phyloP scores from a whole-genome alignment of 2,113 vertebrate species.

The Halichoeres trimaculatus region DNA sequence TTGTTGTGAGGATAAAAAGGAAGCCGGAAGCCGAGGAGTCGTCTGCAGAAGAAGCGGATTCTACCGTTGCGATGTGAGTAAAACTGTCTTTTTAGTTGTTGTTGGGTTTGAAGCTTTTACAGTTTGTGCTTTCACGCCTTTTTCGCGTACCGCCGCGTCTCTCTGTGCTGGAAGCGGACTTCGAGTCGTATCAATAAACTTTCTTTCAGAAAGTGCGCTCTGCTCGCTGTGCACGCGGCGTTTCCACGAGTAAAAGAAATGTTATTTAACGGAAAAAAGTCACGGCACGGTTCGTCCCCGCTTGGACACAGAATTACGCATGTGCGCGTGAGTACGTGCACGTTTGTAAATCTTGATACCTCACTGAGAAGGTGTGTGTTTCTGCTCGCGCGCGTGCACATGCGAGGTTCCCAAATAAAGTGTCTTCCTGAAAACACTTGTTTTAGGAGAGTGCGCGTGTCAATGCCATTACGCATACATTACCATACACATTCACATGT shows the following conservation, averaged over 20 bases:
- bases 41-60: constrained; percentile 77
- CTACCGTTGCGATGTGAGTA: constrained; percentile 85
- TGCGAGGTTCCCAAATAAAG: constrained; percentile 36
- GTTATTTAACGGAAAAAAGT: constrained; percentile 22
- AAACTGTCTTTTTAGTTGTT: constrained; percentile 46
- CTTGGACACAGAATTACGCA: constrained; percentile 45
- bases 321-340: constrained; percentile 17
- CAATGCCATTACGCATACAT: constrained; percentile 36
- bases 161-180: constrained; percentile 16
- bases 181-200: constrained; percentile 52
- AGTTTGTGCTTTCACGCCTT: constrained; percentile 44
- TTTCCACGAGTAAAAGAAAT: constrained; percentile 30
- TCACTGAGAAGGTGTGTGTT: constrained; percentile 1
- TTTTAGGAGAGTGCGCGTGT: constrained; percentile 33
- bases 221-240: constrained; percentile 4
- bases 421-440: constrained; percentile 46
- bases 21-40: constrained; percentile 63
- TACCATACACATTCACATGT: neutral
- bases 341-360: neutral
- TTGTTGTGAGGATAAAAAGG: constrained; percentile 81
- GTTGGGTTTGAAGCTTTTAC: constrained; percentile 51
- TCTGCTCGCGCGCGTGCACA: constrained; percentile 13
- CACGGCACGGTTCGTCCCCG: constrained; percentile 16
- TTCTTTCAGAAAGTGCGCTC: constrained; percentile 41
- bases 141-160: constrained; percentile 20